Base-by-base conservation (phyloP, 2,888 invertebrate species). In the Drosophila nigricruria region DNA sequence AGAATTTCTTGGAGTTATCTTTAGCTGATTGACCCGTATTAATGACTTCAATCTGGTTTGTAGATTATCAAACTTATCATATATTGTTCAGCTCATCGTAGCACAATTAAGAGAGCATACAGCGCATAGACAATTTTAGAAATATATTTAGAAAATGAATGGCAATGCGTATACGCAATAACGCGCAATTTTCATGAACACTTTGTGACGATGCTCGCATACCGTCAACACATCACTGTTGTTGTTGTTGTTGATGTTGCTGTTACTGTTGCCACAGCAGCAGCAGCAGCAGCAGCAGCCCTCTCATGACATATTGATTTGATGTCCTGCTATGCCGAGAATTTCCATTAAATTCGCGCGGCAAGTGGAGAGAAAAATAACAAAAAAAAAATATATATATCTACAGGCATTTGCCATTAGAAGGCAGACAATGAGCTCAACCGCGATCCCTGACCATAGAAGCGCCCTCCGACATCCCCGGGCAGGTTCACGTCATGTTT, bases 221-320 rank as follows among this genome's bases (percentile, higher is more conserved):
- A 78, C 61, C 75, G 65, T 79, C 79, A 79, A 70, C 79, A 79
- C 81, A 84, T 82, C 80, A 74, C 70, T 71, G 52, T 70, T 60
- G 38, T 25, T 54, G 52, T 3, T 59, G 25, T 23, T 59, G 50
- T 40, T 40, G 18, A 5, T 20, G 18, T 2, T 40, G 3, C n/a
- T 9, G 40, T 27, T 69, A 38, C 16, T 66, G 52, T 6, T 52
- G 38, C 61, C 45, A 50, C 40, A n/a, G 43, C 60, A 60, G 18
- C 36, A 61, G 40, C 58, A 43, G 38, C 38, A 16, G 42, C 57
- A 68, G 20, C 34, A 49, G 60, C 66, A 58, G 77, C 68, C 69
- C 69, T 76, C 87, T 81, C 88, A 86, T 86, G 86, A 88, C 88
- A 86, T 90, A 90, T 90, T 90, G 88, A 89, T 88, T 89, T 88